Conservation (phyloP, 2,888 invertebrate species). For the Biston betularia region DNA sequence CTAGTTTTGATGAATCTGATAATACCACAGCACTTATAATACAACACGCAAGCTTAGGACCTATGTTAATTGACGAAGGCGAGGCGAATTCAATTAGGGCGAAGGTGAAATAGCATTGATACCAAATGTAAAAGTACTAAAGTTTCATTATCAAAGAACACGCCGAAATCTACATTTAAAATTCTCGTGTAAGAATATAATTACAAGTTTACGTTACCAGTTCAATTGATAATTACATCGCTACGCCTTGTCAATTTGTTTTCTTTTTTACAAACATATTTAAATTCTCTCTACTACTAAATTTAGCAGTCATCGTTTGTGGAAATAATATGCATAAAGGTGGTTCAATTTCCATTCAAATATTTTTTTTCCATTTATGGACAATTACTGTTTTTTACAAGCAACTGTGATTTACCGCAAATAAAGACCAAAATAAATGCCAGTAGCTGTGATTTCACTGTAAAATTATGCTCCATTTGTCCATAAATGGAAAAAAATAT, state of each 20-base stretch:
- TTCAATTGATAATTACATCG: background rate
- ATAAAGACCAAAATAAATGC: too few relatives aligned
- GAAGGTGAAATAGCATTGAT: background rate
- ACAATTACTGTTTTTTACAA: too few relatives aligned
- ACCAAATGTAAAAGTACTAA: background rate
- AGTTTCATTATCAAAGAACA: background rate
- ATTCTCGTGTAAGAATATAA: background rate
- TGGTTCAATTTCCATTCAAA: too few relatives aligned
- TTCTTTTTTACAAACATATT: background rate
- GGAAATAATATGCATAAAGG: background rate
- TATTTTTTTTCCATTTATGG: too few relatives aligned
- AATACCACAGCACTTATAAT: background rate
- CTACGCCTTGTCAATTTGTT: background rate
- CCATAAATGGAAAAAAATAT: too few relatives aligned
- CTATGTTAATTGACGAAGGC: background rate
- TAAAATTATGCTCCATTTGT: too few relatives aligned
- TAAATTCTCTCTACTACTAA: background rate
- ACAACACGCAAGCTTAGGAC: conserved; percentile 1
- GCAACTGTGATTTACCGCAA: too few relatives aligned
- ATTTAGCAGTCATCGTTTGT: conserved; percentile 8
- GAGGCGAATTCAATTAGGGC: too few relatives aligned
- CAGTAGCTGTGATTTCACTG: too few relatives aligned
- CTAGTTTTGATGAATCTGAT: conserved; percentile 42
- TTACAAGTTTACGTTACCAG: background rate
- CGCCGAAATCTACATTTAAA: background rate